Evolutionary conservation across 2,797 vertebrate species (phyloP).

Genomic region (Spinus pinus): DNA sequence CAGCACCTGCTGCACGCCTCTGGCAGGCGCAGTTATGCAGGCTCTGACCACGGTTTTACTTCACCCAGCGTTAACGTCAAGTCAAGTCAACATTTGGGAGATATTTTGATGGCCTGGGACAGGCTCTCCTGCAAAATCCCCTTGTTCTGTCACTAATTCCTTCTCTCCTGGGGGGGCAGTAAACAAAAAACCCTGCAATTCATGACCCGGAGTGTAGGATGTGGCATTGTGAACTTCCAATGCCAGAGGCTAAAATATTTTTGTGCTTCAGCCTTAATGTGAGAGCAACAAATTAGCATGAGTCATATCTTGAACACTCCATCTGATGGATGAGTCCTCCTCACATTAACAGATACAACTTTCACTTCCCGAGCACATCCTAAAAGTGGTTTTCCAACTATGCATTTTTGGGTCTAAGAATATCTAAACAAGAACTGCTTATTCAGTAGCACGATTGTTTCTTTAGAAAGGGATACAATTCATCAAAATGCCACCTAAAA

Average conservation of each 20-base stretch:
- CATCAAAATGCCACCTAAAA: constrained; percentile 28
- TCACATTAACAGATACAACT: constrained; percentile 69
- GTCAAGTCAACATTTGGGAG: constrained; percentile 38
- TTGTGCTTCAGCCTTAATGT: constrained; percentile 68
- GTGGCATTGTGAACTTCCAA: constrained; percentile 68
- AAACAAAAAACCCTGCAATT: constrained; percentile 56
- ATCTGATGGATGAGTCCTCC: constrained; percentile 73
- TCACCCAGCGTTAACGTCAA: background rate
- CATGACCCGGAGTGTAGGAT: constrained; percentile 63
- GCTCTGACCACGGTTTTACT: constrained; percentile 13
- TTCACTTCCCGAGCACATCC: constrained; percentile 68
- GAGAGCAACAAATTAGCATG: constrained; percentile 79
- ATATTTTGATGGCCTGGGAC: background rate
- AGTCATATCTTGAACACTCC: constrained; percentile 76
- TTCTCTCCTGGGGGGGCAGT: constrained; percentile 16
- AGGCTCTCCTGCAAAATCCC: background rate
- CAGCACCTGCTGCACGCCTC: constrained; percentile 56
- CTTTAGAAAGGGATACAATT: constrained; percentile 23
- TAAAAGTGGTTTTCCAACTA: constrained; percentile 48
- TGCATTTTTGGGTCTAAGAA: constrained; percentile 20
- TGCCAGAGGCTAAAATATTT: constrained; percentile 79
- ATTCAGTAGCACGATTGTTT: background rate
- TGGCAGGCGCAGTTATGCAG: constrained; percentile 10
- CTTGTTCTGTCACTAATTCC: background rate
- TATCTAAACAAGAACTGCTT: constrained; percentile 23